Evolutionary conservation across 2,888 invertebrate species (phyloP).

Genomic region (Nemoura dubitans): DNA sequence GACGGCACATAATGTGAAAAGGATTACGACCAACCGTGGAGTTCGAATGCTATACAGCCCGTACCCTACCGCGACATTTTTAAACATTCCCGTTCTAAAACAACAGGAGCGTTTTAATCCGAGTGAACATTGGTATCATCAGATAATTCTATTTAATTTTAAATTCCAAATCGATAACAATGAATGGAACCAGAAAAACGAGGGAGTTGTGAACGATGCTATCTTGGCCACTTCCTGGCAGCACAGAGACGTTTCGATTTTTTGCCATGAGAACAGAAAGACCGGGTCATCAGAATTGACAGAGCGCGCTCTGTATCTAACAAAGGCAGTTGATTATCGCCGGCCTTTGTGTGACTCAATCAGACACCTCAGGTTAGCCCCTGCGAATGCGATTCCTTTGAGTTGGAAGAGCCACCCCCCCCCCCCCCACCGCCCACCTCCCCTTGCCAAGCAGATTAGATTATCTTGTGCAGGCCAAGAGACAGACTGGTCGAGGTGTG

Average conservation of each 20-base stretch:
- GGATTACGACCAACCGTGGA: background rate
- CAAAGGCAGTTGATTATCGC: background rate
- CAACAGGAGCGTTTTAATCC: background rate
- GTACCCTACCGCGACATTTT: background rate
- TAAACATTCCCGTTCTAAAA: background rate
- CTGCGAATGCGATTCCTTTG: background rate
- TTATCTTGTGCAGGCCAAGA: background rate
- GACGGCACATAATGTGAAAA: background rate
- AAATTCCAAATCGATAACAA: conserved; percentile 9
- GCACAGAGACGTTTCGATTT: background rate
- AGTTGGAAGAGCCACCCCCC: background rate
- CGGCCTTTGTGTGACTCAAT: background rate
- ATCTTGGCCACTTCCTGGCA: background rate
- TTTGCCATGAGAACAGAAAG: background rate
- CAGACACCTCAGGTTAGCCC: background rate
- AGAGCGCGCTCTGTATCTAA: background rate
- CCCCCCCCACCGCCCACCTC: background rate
- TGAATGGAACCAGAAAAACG: background rate
- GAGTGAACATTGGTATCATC: background rate
- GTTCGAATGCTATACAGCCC: background rate
- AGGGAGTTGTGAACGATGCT: background rate
- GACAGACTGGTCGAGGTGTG: background rate
- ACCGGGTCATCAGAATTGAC: background rate
- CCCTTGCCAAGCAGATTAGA: background rate
- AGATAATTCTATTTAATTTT: background rate